These are phyloP conservation scores for Bradypodion pumilum DNA, from an alignment of 2,797 vertebrate species.

Conservation along the genomic window DNA sequence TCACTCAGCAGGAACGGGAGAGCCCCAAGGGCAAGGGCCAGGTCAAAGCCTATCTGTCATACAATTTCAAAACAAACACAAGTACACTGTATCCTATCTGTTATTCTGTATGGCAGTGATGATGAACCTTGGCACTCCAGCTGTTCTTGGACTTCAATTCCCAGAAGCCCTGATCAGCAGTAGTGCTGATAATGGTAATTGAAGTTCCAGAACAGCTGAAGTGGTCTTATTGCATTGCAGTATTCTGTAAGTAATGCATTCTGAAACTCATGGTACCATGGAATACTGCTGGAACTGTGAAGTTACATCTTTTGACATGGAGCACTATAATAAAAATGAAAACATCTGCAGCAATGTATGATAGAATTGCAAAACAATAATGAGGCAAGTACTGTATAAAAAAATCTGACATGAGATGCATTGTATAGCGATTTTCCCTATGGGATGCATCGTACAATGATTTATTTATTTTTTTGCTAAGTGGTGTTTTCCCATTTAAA, in stretches of 20 bases:
- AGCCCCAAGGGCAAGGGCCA: no score
- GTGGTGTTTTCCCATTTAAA: no score
- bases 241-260: conserved; percentile 18
- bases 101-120: conserved; percentile 21
- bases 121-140: no score
- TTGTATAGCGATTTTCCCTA: no score
- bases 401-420: neutral
- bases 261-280: conserved; percentile 9
- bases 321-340: conserved; percentile 19
- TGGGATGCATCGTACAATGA: no score
- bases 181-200: no score
- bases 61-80: conserved; percentile 9
- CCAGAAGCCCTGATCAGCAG: no score
- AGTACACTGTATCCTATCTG: conserved; percentile 28
- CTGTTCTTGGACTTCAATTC: no score
- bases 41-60: no score
- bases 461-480: no score
- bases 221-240: conserved; percentile 34
- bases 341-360: conserved; percentile 38
- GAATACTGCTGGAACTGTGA: conserved; percentile 1
- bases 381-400: neutral
- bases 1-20: no score
- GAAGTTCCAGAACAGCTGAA: no score
- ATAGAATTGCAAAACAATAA: neutral
- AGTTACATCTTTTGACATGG: neutral